These are phyloP conservation scores for Rambutsinella grinnellia DNA, from an alignment of 2,888 invertebrate genomes.

Conservation along the genomic window DNA sequence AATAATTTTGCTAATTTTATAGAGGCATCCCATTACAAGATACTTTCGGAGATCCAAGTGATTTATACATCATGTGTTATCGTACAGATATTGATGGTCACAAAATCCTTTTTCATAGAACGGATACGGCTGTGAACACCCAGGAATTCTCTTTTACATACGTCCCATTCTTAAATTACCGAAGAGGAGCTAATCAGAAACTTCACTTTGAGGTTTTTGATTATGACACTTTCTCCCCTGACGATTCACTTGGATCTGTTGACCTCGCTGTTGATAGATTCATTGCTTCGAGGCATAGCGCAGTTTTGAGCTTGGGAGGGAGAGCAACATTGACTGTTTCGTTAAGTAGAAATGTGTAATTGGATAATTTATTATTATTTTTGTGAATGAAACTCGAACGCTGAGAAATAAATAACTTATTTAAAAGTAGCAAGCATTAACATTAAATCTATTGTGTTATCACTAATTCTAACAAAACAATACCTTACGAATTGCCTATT, in stretches of 20 bases:
- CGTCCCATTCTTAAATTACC: slow-evolving; percentile 57
- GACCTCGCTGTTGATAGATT: slow-evolving; percentile 56
- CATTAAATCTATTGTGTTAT: too few species aligned
- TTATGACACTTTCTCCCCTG: slow-evolving; percentile 51
- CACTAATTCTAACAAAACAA: too few species aligned
- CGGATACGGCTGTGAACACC: slow-evolving; percentile 46
- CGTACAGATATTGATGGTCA: slow-evolving; percentile 53
- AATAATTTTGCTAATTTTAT: too few species aligned
- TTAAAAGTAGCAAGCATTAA: too few species aligned
- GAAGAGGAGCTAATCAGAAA: slow-evolving; percentile 50
- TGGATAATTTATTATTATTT: too few species aligned
- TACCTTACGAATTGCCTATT: too few species aligned
- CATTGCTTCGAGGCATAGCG: slow-evolving; percentile 16
- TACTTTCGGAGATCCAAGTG: slow-evolving; percentile 51
- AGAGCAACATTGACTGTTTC: too few species aligned
- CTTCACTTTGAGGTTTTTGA: slow-evolving; percentile 58
- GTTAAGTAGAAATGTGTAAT: too few species aligned
- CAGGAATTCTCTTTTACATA: slow-evolving; percentile 51
- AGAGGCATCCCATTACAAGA: slow-evolving; percentile 53
- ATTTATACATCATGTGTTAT: slow-evolving; percentile 59
- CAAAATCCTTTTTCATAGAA: slow-evolving; percentile 55
- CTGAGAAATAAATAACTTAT: too few species aligned
- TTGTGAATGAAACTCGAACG: too few species aligned
- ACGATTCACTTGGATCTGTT: slow-evolving; percentile 58
- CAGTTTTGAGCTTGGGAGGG: too few species aligned